Evolutionary conservation across 53 echinoderm and acorn worm genomes (phyloP), one percentile per base, ranked within the genome.

Genomic region (Glandiceps talaboti): DNA sequence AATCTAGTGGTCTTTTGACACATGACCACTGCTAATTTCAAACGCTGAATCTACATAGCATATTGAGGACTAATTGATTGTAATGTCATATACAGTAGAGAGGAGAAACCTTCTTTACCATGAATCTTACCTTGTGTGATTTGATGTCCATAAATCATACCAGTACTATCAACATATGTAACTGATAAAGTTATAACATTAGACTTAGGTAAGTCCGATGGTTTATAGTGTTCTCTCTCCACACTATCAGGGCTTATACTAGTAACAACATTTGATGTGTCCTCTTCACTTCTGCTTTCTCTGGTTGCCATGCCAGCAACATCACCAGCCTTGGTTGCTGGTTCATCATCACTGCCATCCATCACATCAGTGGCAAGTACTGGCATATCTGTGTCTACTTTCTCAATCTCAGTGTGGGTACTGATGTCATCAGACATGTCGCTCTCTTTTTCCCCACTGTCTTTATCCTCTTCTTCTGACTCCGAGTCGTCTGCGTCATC

Each of bases 61-160:
- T n/a, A n/a, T n/a, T n/a, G n/a, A n/a, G n/a, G n/a, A n/a, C n/a
- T n/a, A n/a, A n/a, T n/a, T n/a, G n/a, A n/a, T n/a, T n/a, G n/a
- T n/a, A n/a, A n/a, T n/a, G n/a, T n/a, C n/a, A n/a, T n/a, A n/a
- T n/a, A n/a, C n/a, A n/a, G n/a, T n/a, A n/a, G n/a, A n/a, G n/a
- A n/a, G n/a, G n/a, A n/a, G n/a, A n/a, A n/a, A n/a, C n/a, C n/a
- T n/a, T n/a, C n/a, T n/a, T n/a, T n/a, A n/a, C n/a, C n/a, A n/a
- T n/a, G n/a, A n/a, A n/a, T 77, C 88, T 87, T 29, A 96, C 97
- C 94, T 89, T 88, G 84, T 26, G 83, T 83, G 25, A 93, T 85
- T 14, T 91, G 84, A 30, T 93, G 81, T 27, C 92, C 97, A 86
- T 85, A 91, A 29, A 96, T 93, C 29, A 91, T 33, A 20, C 91